Base-by-base conservation (phyloP, 2,888 invertebrate species). In the Cryptus armator region DNA sequence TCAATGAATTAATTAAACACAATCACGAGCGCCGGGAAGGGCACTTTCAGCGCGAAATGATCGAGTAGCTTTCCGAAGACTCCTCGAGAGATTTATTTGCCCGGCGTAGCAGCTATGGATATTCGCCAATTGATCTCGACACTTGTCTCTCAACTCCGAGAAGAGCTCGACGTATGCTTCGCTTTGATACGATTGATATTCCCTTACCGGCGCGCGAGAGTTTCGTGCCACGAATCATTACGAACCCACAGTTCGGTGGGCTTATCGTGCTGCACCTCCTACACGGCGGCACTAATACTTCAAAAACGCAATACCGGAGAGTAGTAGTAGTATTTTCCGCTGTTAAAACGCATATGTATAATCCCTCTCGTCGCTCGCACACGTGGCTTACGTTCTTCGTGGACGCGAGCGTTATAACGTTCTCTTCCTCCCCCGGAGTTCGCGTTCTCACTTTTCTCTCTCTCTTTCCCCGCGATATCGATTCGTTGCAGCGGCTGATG, bases 161-260 rank as follows among this genome's bases (percentile, higher is more conserved):
- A 43, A 68, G 46, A 53, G 75, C 64, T 44, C 64, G 44, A 10
- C 32, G 24, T 43, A 48, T 24, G 9, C 51, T 7, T 56, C 5
- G 24, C 5, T 3, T n/a, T 14, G 37, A 62, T 78, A 70, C 81
- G 79, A 85, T 85, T 85, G 81, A 85, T 85, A 85, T 82, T 85
- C 66, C 75, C 75, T 79, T 82, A 82, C 78, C 51, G 74, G 43
- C 62, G 51, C 24, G 43, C 37, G 64, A 67, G 53, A 76, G 79
- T 76, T 84, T 82, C 85, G 81, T 85, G 85, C 82, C 51, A 43
- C 75, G 79, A 85, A 82, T 76, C 78, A 79, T 85, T 85, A 82
- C 75, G 75, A 74, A 48, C 68, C 74, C 72, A 68, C 78, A 66
- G 56, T 48, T 56, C 75, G 64, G 59, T 32, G 62, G 37, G 85